Base-by-base conservation (phyloP, 1,140 invertebrate genomes). In the Metopolophium dirhodum region DNA sequence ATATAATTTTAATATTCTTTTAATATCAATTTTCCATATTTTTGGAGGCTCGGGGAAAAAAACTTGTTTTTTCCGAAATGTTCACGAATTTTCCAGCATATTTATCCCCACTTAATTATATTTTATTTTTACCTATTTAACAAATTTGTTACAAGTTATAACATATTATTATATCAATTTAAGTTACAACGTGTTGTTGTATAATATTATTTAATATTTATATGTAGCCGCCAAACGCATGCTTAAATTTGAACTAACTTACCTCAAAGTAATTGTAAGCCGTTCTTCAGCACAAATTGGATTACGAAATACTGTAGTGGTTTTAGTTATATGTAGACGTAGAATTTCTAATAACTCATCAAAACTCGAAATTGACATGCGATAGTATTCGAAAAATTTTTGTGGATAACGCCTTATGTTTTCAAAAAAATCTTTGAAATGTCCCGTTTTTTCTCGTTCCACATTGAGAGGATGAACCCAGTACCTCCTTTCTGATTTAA, bases 221-320 rank as follows among this genome's bases (percentile, higher is more conserved):
- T 57, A 57, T 57, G 7, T 57, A 57, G 26, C 26, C 54, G 54
- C 54, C 54, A 57, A 37, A 57, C 54, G 7, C 54, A 57, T 57
- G 54, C 26, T 26, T 57, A 57, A 26, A 57, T 57, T 57, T 57
- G 26, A 57, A 26, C 54, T 57, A 51, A 54, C 49, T 88, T 37
- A n/a, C 87, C 87, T 88, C 30, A 88, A 35, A 88, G 87, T 88
- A 51, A 88, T 88, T n/a, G 87, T 88, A 88, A 88, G 47, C 11
- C 47, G 87, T 88, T 88, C 87, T 88, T 88, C 87, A 23, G 87
- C 87, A 88, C 26, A n/a, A 51, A 51, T 51, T 30, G 87, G 47
- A 88, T 51, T 88, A 26, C 49, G 87, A 51, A 88, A 88, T 88
- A n/a, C n/a, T 35, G 87, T 88, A 4, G 45, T 51, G 2, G 9